Evolutionary conservation across 2,888 invertebrate genomes (phyloP).

Genomic region (Leistus spinibarbis): DNA sequence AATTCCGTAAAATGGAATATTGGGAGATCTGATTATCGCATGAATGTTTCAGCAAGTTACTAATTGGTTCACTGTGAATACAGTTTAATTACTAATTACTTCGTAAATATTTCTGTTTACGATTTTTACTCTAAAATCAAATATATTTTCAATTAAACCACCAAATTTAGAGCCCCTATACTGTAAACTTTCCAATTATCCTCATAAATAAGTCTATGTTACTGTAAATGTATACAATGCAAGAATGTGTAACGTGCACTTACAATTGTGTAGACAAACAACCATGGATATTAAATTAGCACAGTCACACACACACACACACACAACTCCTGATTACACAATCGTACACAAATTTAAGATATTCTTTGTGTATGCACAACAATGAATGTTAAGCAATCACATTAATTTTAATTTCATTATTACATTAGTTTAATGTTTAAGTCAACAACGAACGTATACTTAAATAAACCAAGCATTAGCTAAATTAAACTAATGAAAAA

Average conservation of each 20-base stretch:
- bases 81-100: too few species aligned
- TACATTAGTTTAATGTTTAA: too few species aligned
- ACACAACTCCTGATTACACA: too few species aligned
- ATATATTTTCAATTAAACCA: too few species aligned
- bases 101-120: too few species aligned
- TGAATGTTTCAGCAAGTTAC: too few species aligned
- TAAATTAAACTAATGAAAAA: neutral
- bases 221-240: neutral
- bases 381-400: neutral
- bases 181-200: too few species aligned
- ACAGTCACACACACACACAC: neutral
- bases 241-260: neutral
- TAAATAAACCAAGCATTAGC: neutral
- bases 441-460: neutral
- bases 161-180: too few species aligned
- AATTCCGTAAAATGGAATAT: too few species aligned
- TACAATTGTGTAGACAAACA: neutral
- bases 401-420: neutral
- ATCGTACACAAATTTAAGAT: neutral
- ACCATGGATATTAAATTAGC: neutral
- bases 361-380: neutral
- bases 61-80: too few species aligned
- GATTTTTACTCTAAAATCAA: too few species aligned
- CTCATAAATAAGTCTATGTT: neutral
- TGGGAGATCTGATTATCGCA: too few species aligned